Conservation (phyloP, 2,113 vertebrate species). For the Apodemus sylvaticus region DNA sequence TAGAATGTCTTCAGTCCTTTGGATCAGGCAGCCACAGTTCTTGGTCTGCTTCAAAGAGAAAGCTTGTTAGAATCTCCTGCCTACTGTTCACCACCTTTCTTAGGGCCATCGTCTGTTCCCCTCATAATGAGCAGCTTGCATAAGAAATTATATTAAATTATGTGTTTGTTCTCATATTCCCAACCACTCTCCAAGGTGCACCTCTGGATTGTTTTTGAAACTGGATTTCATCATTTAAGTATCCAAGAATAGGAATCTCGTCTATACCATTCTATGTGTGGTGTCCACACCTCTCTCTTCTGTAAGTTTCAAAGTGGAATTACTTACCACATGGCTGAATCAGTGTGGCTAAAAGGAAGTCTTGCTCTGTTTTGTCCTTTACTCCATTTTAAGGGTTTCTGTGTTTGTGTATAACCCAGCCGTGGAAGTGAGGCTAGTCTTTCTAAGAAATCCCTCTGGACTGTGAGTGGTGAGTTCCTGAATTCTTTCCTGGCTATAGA, state of each 20-base stretch:
- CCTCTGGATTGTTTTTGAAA: constrained; percentile 83
- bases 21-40: constrained; percentile 7
- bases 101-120: constrained; percentile 65
- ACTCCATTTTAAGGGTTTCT: neutral
- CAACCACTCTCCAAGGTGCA: constrained; percentile 75
- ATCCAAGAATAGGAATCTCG: constrained; percentile 74
- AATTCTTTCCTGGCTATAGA: neutral
- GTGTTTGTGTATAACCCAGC: neutral
- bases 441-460: neutral
- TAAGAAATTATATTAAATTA: constrained; percentile 84
- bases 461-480: neutral
- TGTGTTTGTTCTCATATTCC: constrained; percentile 84
- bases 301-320: neutral
- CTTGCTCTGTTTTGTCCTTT: neutral
- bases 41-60: constrained; percentile 61
- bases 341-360: neutral
- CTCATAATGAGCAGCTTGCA: constrained; percentile 81
- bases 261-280: constrained; percentile 64
- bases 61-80: constrained; percentile 69
- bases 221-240: constrained; percentile 80
- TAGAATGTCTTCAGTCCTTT: constrained; percentile 59
- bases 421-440: neutral
- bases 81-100: constrained; percentile 44
- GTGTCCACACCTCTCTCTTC: neutral
- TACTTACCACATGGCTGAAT: neutral